Percentiles rank a stretch among this genome's conserved stretches.
Conservation (phyloP, 2,888 invertebrate genomes). For the Drosophila prolongata region DNA sequence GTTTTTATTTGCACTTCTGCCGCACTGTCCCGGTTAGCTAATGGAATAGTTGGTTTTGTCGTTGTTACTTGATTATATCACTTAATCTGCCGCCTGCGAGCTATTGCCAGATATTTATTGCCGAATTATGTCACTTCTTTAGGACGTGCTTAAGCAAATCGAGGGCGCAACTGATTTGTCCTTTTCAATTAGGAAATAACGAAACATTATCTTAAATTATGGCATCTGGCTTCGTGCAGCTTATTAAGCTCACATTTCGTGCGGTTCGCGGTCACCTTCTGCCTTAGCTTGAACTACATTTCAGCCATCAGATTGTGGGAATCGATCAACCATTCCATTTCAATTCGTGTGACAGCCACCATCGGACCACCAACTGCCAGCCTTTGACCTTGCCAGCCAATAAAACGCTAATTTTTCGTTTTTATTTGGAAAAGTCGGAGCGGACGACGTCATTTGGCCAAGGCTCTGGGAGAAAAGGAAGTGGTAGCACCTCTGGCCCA, state of each 20-base stretch:
- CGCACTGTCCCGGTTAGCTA: conserved; percentile 23
- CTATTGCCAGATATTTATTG: conserved; percentile 14
- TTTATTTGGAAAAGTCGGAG: conserved; percentile 6
- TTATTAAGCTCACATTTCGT: not conserved
- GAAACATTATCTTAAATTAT: not conserved
- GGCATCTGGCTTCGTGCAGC: not conserved
- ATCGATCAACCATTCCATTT: conserved; percentile 10
- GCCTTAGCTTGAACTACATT: conserved; percentile 1
- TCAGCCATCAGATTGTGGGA: conserved; percentile 3
- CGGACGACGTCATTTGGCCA: conserved; percentile 43
- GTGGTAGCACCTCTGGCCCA: conserved; percentile 4
- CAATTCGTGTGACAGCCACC: conserved; percentile 16
- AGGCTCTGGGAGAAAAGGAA: conserved; percentile 8
- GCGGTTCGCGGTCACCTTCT: conserved; percentile 10
- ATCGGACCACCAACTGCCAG: not conserved
- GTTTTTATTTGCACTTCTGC: conserved; percentile 65
- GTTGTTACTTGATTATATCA: conserved; percentile 35
- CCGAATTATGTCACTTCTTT: conserved; percentile 11
- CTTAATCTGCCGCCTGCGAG: conserved; percentile 27
- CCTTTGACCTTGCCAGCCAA: conserved; percentile 4
- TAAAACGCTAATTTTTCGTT: conserved; percentile 36
- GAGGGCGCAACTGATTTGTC: conserved; percentile 6
- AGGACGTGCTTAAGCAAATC: not conserved
- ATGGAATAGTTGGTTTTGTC: conserved; percentile 33
- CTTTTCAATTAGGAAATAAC: not conserved